These are phyloP conservation scores for Pterocles gutturalis DNA, from an alignment of 2,113 vertebrate genomes.

Conservation along the genomic window DNA sequence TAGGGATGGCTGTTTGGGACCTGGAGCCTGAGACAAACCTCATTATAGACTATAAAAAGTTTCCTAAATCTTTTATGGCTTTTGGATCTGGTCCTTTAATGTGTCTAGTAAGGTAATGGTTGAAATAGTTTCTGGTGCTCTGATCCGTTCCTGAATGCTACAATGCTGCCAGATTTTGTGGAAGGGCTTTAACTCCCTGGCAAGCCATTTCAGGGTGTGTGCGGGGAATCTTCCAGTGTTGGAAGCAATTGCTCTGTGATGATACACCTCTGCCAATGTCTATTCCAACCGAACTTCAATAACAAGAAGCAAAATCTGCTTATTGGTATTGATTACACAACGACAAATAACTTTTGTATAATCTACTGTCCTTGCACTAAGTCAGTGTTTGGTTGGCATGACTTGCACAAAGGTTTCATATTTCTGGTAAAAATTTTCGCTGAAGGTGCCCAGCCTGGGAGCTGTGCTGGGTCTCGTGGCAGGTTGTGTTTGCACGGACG, in stretches of 20 bases:
- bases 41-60: conserved; percentile 38
- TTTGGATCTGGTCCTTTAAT: conserved; percentile 15
- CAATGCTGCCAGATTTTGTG: neutral
- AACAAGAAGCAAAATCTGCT: neutral
- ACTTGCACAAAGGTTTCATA: neutral
- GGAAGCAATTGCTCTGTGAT: neutral
- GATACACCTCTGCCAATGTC: neutral
- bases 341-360: neutral
- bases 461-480: fast-evolving
- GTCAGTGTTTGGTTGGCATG: neutral
- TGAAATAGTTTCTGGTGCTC: conserved; percentile 39
- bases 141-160: neutral
- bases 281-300: neutral
- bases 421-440: neutral
- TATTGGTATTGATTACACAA: neutral
- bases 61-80: conserved; percentile 19
- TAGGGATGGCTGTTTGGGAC: conserved; percentile 14
- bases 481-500: neutral
- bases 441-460: neutral
- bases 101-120: conserved; percentile 10
- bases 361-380: neutral
- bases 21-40: conserved; percentile 27
- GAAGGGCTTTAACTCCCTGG: neutral
- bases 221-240: neutral
- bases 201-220: neutral